Base-by-base conservation (phyloP, 2,888 invertebrate species). In the Herminia tarsipennalis region DNA sequence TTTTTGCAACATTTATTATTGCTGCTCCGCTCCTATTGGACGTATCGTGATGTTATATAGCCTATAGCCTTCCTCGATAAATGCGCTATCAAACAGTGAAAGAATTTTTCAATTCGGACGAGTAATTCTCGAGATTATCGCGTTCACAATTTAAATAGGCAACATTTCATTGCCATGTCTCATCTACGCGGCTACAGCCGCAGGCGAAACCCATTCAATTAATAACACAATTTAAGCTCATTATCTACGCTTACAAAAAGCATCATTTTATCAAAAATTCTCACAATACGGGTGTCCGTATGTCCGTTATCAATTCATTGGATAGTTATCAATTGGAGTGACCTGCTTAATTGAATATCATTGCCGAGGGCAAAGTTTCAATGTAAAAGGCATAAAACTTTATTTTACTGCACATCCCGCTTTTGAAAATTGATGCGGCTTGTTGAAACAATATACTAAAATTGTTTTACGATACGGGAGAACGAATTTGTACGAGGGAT, bases 301-400 rank as follows among this genome's bases (percentile, higher is more conserved):
- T 40, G 6, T 27, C 46, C 22, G 44, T 35, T 49, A 59, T 63
- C 56, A 56, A 66, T 65, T 43, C 27, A 54, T 43, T 29, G 21
- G 33, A n/a, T 16, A 38, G 14, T 41, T 63, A 65, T 50, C 54
- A 66, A 66, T 62, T 48, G 50, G 34, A 38, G 39, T 43, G 35
- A 38, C 37, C 13, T 35, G 34, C 21, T 47, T 61, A 70, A 73
- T 72, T 71, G 61, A 63, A 63, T 61, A 48, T 43, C 12, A 46
- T 48, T 48, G 28, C 35, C 49, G 34, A 57, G 61, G 63, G 49
- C 51, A 49, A 33, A 34, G 41, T 20, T 39, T 56, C 76, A 83
- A 84, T 84, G 61, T 70, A 82, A 78, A 76, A 78, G 51, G 57
- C 77, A 83, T 83, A 83, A 83, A 76, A 62, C 51, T 75, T 70